Base-by-base conservation (phyloP, 1,140 invertebrate species). In the Vanessa atalanta region DNA sequence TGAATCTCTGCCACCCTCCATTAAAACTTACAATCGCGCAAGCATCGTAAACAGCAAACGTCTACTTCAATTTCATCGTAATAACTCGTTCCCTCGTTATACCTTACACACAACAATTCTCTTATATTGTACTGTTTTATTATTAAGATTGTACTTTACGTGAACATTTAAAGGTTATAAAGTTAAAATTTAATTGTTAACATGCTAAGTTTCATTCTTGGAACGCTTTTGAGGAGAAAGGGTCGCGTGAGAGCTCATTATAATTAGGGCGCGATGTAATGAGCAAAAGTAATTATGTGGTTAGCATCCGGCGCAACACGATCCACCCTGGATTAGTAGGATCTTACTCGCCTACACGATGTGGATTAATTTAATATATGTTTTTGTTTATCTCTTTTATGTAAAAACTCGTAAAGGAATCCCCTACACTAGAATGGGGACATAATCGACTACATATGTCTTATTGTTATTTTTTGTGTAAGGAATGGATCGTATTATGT, bases 301-400 rank as follows among this genome's bases (percentile, higher is more conserved):
- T 85, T 79, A 87, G 88, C 87, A 88, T 83, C 83, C 83, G 78
- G 81, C 78, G 73, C 73, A 74, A 86, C 85, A 84, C 81, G 81
- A 83, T 82, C 83, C 82, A 80, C 80, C 76, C 82, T 65, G 83
- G 88, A 90, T 92, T 88, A 92, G 73, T 84, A 77, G 84, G 86
- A 87, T 91, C 85, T 84, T 81, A 77, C 78, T 82, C 79, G 83
- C 79, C 79, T 85, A 83, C 87, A 80, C 77, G 76, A 76, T 77
- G 79, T 77, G 87, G 84, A 90, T 91, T 89, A 91, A 91, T 90
- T 88, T 92, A 87, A 91, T 89, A 87, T 85, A 86, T 87, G 84
- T 85, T 83, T 87, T 83, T 76, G 77, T 80, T 85, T 80, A 76
- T 83, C 84, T 86, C 82, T 84, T 88, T 91, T 88, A 85, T 89